Evolutionary conservation across 2,888 invertebrate genomes (phyloP), one percentile per base, ranked within the genome.

Genomic region (Macrosiphum euphorbiae): DNA sequence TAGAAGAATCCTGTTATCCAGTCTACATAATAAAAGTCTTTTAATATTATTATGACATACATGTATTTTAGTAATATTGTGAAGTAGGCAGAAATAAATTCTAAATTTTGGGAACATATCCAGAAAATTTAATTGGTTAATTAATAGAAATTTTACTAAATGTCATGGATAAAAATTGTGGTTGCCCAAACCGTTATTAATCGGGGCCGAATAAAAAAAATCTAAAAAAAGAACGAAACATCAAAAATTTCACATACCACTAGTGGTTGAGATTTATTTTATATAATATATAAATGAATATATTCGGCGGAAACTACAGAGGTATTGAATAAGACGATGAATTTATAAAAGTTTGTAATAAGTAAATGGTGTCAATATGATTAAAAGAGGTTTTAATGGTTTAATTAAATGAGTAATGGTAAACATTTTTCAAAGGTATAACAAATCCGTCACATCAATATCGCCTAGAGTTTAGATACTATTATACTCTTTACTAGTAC

Each of bases 181-280:
- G n/a, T 78, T 44, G 52, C 78, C 67, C 50, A 52, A 20, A 50
- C 50, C 28, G 20, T 91, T 85, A 91, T 78, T 67, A 92, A 88
- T 78, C 78, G n/a, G 26, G 41, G 55, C 11, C 24, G 44, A 52
- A 52, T 55, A 92, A 61, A 67, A 91, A 35, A 58, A 50, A 88
- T 88, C 92, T 92, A 92, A 92, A 88, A 92, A 78, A 88, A 55
- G 88, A 92, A 78, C 52, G 20, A 58, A 91, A 91, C n/a, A n/a
- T 52, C 26, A 28, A 67, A 85, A 84, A 86, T 35, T 41, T 16
- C 35, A 84, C 52, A 52, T 44, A 78, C 28, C 13, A 35, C 24
- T 52, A 55, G 44, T 55, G 28, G 8, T 50, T 92, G 3, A 55
- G 58, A 50, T 41, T 61, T 47, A 61, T 35, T 50, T 3, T 61